A percentile compares a stretch with the other conserved stretches of the same genome.
These are phyloP conservation scores for Callinectes sapidus DNA, from an alignment of 2,888 invertebrate genomes.

Conservation along the genomic window DNA sequence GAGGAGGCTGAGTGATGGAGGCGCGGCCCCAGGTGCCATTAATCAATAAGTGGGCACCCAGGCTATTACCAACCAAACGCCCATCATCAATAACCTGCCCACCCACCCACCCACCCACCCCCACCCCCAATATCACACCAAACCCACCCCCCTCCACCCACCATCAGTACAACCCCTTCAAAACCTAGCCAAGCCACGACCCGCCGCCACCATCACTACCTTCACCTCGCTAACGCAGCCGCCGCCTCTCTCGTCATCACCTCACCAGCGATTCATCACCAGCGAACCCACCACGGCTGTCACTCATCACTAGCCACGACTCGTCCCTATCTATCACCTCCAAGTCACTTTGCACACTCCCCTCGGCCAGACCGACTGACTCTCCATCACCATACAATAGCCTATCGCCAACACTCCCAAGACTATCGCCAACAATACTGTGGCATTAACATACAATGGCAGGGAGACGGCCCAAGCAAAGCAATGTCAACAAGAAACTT, in stretches of 20 bases:
- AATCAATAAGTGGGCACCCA: constrained; percentile 66
- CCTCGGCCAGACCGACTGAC: not conserved
- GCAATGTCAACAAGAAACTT: constrained; percentile 24
- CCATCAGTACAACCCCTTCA: constrained; percentile 24
- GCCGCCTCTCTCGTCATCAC: not conserved
- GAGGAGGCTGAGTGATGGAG: constrained; percentile 55
- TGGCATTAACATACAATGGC: constrained; percentile 44
- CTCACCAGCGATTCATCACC: constrained; percentile 27
- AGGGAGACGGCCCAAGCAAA: constrained; percentile 29
- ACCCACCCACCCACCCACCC: no score
- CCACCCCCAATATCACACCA: constrained; percentile 36
- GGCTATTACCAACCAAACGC: constrained; percentile 69
- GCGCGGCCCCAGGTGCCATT: constrained; percentile 64
- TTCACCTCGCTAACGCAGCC: not conserved
- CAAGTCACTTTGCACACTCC: not conserved
- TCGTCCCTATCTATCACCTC: not conserved
- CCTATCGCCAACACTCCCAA: constrained; percentile 22
- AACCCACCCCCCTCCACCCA: not conserved
- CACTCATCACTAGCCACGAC: not conserved
- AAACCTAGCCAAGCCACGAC: not conserved
- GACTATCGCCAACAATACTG: constrained; percentile 28
- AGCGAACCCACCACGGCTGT: not conserved
- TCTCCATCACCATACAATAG: constrained; percentile 34
- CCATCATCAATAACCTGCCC: constrained; percentile 66
- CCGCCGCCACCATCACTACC: constrained; percentile 32